Conservation (phyloP, 2,797 vertebrate genomes). For the Micropoecilia bifurca region DNA sequence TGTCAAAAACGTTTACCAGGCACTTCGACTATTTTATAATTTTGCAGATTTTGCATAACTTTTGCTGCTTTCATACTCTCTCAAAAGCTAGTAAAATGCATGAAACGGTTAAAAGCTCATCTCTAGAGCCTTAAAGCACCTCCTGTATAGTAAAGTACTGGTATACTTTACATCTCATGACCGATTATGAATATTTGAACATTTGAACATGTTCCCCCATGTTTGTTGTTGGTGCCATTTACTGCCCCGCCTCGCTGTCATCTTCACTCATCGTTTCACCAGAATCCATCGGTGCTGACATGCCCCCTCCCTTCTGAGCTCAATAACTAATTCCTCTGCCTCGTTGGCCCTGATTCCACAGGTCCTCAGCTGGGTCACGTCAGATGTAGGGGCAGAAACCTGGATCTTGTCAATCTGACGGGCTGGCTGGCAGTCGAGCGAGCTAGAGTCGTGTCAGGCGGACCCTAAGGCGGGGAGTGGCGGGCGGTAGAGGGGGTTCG, state of each 20-base stretch:
- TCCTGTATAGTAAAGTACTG: background rate
- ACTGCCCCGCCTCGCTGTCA: background rate
- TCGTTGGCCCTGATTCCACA: slow-evolving; percentile 61
- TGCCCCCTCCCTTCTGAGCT: slow-evolving; percentile 43
- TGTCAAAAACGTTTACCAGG: background rate
- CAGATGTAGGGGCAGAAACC: slow-evolving; percentile 48
- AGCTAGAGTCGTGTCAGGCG: slow-evolving; percentile 68
- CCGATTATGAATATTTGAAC: slow-evolving; percentile 42
- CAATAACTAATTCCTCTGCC: slow-evolving; percentile 69
- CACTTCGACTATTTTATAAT: background rate
- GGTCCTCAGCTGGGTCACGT: slow-evolving; percentile 55
- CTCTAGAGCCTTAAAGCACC: slow-evolving; percentile 16
- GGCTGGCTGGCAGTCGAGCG: slow-evolving; percentile 47
- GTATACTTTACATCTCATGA: slow-evolving; percentile 38
- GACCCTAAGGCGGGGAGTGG: slow-evolving; percentile 44
- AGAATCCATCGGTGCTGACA: slow-evolving; percentile 30
- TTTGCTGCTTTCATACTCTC: background rate
- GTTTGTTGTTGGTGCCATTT: slow-evolving; percentile 46
- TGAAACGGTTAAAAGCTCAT: background rate
- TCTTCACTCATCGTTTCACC: slow-evolving; percentile 18
- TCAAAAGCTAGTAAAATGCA: background rate
- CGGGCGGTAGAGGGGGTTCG: slow-evolving; percentile 36
- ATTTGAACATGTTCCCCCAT: slow-evolving; percentile 40
- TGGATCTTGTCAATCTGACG: slow-evolving; percentile 68
- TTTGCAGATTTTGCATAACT: background rate